A percentile compares a stretch with the other conserved stretches of the same genome.
Evolutionary conservation across 2,113 vertebrate genomes (phyloP).

Genomic region (Microcebus ravelobensis): DNA sequence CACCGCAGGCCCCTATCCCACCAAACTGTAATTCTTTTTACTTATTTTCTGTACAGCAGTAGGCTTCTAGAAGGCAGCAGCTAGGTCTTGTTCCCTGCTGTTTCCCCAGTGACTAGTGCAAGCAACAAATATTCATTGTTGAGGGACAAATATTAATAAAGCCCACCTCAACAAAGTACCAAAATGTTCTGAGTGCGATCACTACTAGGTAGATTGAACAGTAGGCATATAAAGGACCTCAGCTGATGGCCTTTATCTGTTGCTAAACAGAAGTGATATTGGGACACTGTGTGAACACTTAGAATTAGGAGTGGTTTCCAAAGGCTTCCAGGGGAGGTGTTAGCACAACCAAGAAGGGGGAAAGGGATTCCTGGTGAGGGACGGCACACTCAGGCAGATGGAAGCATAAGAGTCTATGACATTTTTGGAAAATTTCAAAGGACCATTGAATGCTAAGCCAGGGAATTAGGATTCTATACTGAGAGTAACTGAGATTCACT

Average conservation of each 20-base stretch:
- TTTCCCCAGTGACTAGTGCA: background rate
- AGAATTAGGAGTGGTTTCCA: background rate
- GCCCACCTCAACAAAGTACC: background rate
- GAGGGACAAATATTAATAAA: background rate
- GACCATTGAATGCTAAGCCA: background rate
- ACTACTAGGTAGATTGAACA: too few relatives aligned
- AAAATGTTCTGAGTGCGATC: background rate
- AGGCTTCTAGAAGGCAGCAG: background rate
- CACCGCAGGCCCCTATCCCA: background rate
- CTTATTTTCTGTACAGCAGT: background rate
- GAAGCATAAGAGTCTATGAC: accelerated
- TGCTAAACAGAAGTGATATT: background rate
- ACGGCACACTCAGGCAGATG: background rate
- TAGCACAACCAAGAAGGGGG: background rate
- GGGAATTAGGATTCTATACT: background rate
- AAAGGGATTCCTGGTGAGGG: background rate
- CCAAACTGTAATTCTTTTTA: background rate
- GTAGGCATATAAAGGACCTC: background rate
- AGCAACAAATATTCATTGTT: background rate
- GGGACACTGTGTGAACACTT: background rate
- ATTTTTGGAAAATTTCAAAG: background rate
- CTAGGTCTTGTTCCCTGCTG: background rate
- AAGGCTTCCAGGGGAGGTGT: background rate
- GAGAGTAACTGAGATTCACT: background rate
- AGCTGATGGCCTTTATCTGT: background rate